Evolutionary conservation across 2,113 vertebrate genomes (phyloP), one percentile per base, ranked within the genome.

Genomic region (Sardina pilchardus): DNA sequence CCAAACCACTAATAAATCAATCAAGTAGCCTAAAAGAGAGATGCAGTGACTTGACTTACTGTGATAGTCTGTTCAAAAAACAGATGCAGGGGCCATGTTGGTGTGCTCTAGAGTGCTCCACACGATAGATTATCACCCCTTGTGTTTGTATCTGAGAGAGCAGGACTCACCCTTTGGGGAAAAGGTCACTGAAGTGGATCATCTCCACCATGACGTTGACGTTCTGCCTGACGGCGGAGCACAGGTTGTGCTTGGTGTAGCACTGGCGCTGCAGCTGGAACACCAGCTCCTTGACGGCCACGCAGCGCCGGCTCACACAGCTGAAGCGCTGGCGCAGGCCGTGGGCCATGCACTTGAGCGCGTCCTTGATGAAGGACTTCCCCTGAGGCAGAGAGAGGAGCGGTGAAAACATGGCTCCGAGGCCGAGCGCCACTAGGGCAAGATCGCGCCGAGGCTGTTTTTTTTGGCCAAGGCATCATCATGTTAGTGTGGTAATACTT

Each of bases 111-210:
- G 50, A 53, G 53, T 59, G 21, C 6, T 59, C 4, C 3, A 50
- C 48, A 50, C 47, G 1, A 48, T 48, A 50, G 14, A 50, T 50
- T 50, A 16, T 50, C 48, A 50, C 48, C 48, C 10, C 12, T 12
- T 12, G 12, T 1, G 6, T 59, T 59, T 19, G 19, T 59, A 21
- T 59, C 5, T 7, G 86, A 34, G 30, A 50, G 19, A 6, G 30
- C 81, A 83, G 56, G 6, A 96, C 97, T 97, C 94, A 99, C 98
- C 97, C 98, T 0, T 96, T 96, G 75, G 96, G 96, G 90, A 99
- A 97, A 87, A 99, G 93, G 91, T 99, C 95, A 91, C 96, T 97
- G 94, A 99, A 99, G 91, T 97, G 97, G 89, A 99, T 97, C 97
- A 99, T 97, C 93, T 95, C 97, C 86, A 96, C 97, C 90, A 98